Base-by-base conservation (phyloP, 2,797 vertebrate genomes). In the Limnodromus scolopaceus region DNA sequence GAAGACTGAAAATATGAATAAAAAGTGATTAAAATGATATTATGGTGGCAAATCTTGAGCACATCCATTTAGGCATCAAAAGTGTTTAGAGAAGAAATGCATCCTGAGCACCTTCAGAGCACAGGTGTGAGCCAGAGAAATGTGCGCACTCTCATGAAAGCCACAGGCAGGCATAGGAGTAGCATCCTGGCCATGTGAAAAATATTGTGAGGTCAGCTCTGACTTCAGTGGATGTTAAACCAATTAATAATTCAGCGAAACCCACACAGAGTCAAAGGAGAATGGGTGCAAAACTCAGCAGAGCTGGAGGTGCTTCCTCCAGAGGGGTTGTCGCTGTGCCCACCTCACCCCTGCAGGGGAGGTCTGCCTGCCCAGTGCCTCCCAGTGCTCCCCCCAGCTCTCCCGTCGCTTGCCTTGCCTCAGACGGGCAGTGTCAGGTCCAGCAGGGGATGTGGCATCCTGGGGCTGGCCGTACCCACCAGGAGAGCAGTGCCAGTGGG, bases 201-300 rank as follows among this genome's bases (percentile, higher is more conserved):
- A 16, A 16, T 28, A 17, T 6, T 34, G 28, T 38, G 28, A 13
- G 1, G 14, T 46, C 10, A 1, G 0, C 65, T 79, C 46, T 58
- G 38, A 65, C 25, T 43, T 82, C 63, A 72, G 55, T 4, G 8
- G 11, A 60, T n/a, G 9, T 51, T 45, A 25, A 41, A 28, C 9
- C 18, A 2, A 10, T 11, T 4, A 81, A 19, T 18, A 38, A 30
- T 41, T 69, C 28, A 54, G 36, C 39, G 51, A 75, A 60, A 63
- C 17, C n/a, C 45, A 45, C 0, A 0, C 7, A 10, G 46, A 48
- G n/a, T 20, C 17, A 53, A 54, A 53, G 46, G 57, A 63, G 34
- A 89, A 48, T 0, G 9, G 10, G 20, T n/a, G 10, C 12, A 64
- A n/a, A 79, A 38, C 39, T 34, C 51, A 46, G 51, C 2, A 3